Base-by-base conservation (phyloP, 1,140 invertebrate species). In the Meloidogyne chitwoodi region DNA sequence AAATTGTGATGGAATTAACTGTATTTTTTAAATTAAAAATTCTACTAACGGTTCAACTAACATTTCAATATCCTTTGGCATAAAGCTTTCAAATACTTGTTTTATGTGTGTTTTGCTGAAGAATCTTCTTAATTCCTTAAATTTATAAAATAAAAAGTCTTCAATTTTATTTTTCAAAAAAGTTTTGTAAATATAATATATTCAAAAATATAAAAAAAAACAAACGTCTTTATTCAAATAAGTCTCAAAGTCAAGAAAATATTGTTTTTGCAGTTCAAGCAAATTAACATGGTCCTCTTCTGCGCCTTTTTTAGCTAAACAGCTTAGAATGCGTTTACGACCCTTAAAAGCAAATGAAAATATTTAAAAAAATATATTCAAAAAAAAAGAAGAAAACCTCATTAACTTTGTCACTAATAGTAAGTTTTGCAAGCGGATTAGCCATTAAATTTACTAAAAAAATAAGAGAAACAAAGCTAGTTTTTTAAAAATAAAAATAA, bases 41-140 rank as follows among this genome's bases (percentile, higher is more conserved):
- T n/a, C n/a, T n/a, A n/a, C n/a, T n/a, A n/a, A n/a, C n/a, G 10
- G n/a, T 8, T n/a, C 0, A 56, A 56, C 48, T n/a, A 56, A 56
- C 68, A 70, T 70, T 61, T 41, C 68, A 44, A 70, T 61, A n/a
- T 70, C 68, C 10, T 70, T 70, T 19, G 68, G 34, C 68, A 70
- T 70, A 44, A 70, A 70, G 11, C 61, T 70, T n/a, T 70, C 68
- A 22, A 70, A 70, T 3, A 70, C 68, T 22, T 44, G 68, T 29
- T 70, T 70, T 6, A 70, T 70, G 34, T 70, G 68, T 27, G 44
- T 61, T 70, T 44, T 70, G 38, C 44, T 56, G n/a, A 70, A 70
- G 68, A 70, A 70, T 22, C 61, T 31, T 31, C 68, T 19, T 2
- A 70, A n/a, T 44, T 70, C 68, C 26, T 44, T 70, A 26, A 44